Base-by-base conservation (phyloP, 1,140 invertebrate genomes). In the Caenorhabditis briggsae region DNA sequence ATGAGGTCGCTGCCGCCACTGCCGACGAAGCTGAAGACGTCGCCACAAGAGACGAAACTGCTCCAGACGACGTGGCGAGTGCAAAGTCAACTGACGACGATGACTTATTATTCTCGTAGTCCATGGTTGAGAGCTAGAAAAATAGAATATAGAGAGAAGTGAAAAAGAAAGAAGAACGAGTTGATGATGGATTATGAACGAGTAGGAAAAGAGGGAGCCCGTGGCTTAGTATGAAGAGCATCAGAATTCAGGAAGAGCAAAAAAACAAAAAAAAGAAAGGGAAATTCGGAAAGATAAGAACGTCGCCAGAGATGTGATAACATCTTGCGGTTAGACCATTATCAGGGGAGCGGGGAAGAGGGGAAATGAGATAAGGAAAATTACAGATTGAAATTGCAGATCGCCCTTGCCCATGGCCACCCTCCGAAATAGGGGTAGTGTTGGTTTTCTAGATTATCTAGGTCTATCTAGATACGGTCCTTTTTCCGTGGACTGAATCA, bases 351-450 rank as follows among this genome's bases (percentile, higher is more conserved):
- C 70, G 23, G 41, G n/a, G 41, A 2, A n/a, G 23, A 25, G 65
- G 23, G 41, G 11, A 78, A 78, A 46, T 46, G 70, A 78, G 70
- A 78, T 78, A 78, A 78, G 70, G n/a, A 23, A 78, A 78, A 46
- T 78, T 78, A 78, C 70, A 78, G 70, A 78, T 78, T 53, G 70
- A 78, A 78, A 78, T 78, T 78, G 70, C 70, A 78, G 70, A 78
- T 78, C 20, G 20, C 8, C 18, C n/a, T 11, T 41, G 43, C 53
- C 53, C 70, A 78, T 46, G 43, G 70, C 70, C 70, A 78, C 70
- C 70, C 70, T n/a, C 33, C 33, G 33, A 46, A 78, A 50, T 50
- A 12, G 46, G 3, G 23, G 59, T 78, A 46, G 65, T 70, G 43
- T 46, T 78, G 46, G 70, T 78, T 78, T 78, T 78, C 70, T 20